Evolutionary conservation across 2,113 vertebrate genomes (phyloP).

Genomic region (Brachyistius frenatus): DNA sequence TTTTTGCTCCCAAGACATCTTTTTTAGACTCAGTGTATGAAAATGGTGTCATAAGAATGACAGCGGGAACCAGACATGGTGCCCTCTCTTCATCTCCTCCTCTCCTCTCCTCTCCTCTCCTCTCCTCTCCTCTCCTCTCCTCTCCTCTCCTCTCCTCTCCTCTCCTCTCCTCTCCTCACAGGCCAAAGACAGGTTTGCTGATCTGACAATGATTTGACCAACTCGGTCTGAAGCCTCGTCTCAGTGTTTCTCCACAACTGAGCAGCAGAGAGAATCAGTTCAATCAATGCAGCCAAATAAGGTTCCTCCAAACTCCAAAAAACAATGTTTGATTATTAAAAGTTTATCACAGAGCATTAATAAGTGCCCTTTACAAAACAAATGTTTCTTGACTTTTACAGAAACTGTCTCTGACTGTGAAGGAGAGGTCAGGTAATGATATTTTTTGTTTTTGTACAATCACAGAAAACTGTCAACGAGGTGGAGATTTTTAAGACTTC

Average conservation of each 20-base stretch:
- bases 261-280: constrained; percentile 14
- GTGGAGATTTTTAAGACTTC: too few relatives aligned
- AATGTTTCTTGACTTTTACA: not conserved
- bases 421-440: not conserved
- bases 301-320: not conserved
- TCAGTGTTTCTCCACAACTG: constrained; percentile 3
- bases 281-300: constrained; percentile 12
- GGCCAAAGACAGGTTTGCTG: not conserved
- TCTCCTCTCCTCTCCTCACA: not conserved
- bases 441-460: not conserved
- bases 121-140: too few relatives aligned
- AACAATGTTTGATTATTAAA: not conserved
- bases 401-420: not conserved
- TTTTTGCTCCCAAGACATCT: too few relatives aligned
- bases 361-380: not conserved
- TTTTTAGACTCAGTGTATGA: too few relatives aligned
- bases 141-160: too few relatives aligned
- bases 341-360: not conserved
- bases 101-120: too few relatives aligned
- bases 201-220: not conserved
- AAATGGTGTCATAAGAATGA: too few relatives aligned
- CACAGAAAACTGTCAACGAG: not conserved
- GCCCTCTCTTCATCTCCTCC: too few relatives aligned
- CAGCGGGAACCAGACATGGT: too few relatives aligned
- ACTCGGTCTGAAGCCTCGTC: not conserved